A percentile compares a stretch with the other conserved stretches of the same genome.
Conservation (phyloP, 1,140 invertebrate genomes). For the Drosophila orosa region DNA sequence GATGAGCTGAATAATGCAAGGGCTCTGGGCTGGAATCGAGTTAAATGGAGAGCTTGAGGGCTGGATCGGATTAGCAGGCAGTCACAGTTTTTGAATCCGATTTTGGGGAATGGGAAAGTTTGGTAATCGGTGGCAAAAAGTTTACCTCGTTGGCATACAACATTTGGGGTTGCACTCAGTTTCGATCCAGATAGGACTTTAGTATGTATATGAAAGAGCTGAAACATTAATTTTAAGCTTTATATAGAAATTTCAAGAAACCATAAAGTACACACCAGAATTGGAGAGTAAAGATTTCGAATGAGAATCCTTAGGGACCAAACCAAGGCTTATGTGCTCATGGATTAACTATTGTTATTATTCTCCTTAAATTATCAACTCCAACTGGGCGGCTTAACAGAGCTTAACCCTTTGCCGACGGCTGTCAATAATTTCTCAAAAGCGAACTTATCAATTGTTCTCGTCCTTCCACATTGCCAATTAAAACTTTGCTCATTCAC, state of each 20-base stretch:
- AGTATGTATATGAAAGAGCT: background rate
- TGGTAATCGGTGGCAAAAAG: slow-evolving; percentile 30
- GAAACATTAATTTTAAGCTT: background rate
- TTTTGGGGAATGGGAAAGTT: slow-evolving; percentile 43
- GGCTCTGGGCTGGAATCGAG: slow-evolving; percentile 25
- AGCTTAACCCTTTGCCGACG: background rate
- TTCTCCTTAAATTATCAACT: background rate
- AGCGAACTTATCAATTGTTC: slow-evolving; percentile 21
- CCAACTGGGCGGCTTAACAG: background rate
- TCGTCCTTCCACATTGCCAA: slow-evolving; percentile 23
- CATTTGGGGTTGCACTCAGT: slow-evolving; percentile 11
- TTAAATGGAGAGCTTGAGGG: slow-evolving; percentile 13
- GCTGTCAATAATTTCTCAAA: slow-evolving; percentile 9
- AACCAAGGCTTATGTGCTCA: no score
- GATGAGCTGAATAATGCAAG: slow-evolving; percentile 24
- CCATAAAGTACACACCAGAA: background rate
- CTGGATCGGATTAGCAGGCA: slow-evolving; percentile 31
- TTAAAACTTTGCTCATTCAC: slow-evolving; percentile 34
- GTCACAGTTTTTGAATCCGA: slow-evolving; percentile 48
- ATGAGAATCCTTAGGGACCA: background rate
- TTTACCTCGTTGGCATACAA: slow-evolving; percentile 17
- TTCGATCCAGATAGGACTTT: background rate
- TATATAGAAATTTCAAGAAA: background rate
- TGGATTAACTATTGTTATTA: background rate
- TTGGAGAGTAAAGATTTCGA: background rate